Conservation (phyloP, 2,888 invertebrate species). For the Drosophila leonis region DNA sequence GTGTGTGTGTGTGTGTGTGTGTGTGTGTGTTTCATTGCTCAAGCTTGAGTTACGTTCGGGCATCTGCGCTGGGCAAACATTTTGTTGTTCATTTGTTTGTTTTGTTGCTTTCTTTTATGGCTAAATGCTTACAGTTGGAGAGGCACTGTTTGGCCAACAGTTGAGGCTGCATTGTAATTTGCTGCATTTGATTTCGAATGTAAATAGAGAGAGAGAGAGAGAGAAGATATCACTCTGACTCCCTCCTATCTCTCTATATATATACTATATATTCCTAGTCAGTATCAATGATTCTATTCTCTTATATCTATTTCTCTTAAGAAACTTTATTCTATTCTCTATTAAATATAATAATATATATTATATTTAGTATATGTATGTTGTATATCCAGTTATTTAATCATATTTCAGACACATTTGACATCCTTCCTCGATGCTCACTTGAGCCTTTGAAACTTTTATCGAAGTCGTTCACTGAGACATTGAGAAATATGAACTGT, state of each 20-base stretch:
- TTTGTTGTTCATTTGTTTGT: constrained; percentile 1
- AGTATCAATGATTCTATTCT: too few species aligned
- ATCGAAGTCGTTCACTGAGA: neutral
- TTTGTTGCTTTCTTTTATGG: neutral
- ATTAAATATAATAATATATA: too few species aligned
- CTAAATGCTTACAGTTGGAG: neutral
- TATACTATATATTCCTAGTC: too few species aligned
- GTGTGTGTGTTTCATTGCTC: neutral
- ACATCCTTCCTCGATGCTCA: neutral
- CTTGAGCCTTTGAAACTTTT: neutral
- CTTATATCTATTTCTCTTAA: too few species aligned
- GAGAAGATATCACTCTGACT: neutral
- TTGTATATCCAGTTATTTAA: too few species aligned
- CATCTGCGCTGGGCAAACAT: constrained; percentile 6
- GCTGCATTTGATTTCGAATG: neutral
- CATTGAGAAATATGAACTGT: neutral
- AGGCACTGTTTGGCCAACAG: neutral
- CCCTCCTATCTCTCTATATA: neutral
- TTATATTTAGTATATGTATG: too few species aligned
- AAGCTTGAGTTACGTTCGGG: constrained; percentile 11
- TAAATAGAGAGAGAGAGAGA: neutral
- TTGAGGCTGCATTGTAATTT: neutral
- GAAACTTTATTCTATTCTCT: too few species aligned
- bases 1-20: neutral
- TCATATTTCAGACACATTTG: too few species aligned